phyloP scores from a whole-genome alignment of 2,113 vertebrate species.

The Carassius gibelio region DNA sequence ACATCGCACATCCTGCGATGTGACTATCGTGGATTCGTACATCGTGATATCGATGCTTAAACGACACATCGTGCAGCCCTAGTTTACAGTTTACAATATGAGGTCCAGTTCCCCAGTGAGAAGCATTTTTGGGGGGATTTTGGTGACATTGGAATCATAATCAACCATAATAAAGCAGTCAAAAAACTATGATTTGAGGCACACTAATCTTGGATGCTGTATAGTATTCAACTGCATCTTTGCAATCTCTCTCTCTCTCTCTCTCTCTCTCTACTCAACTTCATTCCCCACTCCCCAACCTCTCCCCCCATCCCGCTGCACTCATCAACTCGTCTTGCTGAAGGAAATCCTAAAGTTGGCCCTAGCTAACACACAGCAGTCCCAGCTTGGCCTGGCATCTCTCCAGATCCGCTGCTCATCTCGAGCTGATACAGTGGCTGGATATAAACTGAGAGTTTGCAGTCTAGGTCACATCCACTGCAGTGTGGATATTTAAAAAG shows the following conservation, averaged over 20 bases:
- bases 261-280: not conserved
- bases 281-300: not conserved
- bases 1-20: too few species aligned
- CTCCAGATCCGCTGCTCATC: not conserved
- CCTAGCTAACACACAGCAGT: slow-evolving; percentile 31
- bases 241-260: not conserved
- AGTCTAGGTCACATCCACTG: slow-evolving; percentile 21
- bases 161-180: too few species aligned
- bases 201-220: not conserved
- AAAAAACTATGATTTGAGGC: too few species aligned
- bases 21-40: too few species aligned
- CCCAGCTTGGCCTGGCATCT: slow-evolving; percentile 47
- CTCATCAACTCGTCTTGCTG: slow-evolving; percentile 56
- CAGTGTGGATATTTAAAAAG: not conserved
- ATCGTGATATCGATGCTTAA: too few species aligned
- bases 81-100: too few species aligned
- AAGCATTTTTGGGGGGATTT: too few species aligned
- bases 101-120: too few species aligned
- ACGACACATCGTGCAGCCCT: too few species aligned
- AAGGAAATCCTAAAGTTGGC: slow-evolving; percentile 66
- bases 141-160: too few species aligned
- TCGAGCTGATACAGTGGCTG: not conserved
- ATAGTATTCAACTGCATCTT: not conserved
- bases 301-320: slow-evolving; percentile 19
- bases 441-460: slow-evolving; percentile 13